A percentile compares a stretch with the other conserved stretches of the same genome.
Evolutionary conservation across 2,888 invertebrate species (phyloP).

Genomic region (Formica aserva): DNA sequence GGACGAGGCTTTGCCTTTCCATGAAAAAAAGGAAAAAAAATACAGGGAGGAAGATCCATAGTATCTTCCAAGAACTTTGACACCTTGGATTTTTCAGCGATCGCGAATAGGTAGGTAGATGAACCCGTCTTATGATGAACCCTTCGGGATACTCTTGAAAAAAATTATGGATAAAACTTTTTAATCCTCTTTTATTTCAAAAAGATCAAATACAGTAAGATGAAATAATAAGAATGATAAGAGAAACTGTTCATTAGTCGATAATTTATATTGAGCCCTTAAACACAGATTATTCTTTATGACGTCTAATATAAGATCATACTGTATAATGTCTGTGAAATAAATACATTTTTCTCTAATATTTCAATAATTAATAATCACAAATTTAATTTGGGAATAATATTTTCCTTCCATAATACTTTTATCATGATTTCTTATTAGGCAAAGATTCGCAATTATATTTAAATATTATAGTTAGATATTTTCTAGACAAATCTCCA

Average conservation of each 20-base stretch:
- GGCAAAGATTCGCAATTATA: neutral
- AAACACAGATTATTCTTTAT: neutral
- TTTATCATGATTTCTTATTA: neutral
- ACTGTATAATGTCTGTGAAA: neutral
- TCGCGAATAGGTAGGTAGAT: neutral
- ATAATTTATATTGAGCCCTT: neutral
- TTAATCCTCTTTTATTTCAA: neutral
- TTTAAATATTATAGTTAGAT: neutral
- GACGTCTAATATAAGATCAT: neutral
- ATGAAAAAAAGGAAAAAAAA: slow-evolving; percentile 46
- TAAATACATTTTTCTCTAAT: neutral
- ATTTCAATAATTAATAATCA: neutral
- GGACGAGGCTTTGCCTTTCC: slow-evolving; percentile 60
- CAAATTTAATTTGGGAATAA: neutral
- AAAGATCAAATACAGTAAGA: neutral
- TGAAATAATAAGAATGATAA: neutral
- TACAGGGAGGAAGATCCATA: slow-evolving; percentile 17
- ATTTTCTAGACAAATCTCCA: neutral
- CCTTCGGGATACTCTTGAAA: neutral
- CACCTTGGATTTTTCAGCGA: slow-evolving; percentile 46
- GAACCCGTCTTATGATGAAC: neutral
- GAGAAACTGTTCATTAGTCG: neutral
- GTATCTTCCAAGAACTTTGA: slow-evolving; percentile 52
- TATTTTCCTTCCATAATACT: neutral
- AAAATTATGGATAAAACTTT: neutral